A percentile compares a stretch with the other conserved stretches of the same genome.
phyloP scores from a whole-genome alignment of 2,797 vertebrate genomes.

The Malacoraja senta region DNA sequence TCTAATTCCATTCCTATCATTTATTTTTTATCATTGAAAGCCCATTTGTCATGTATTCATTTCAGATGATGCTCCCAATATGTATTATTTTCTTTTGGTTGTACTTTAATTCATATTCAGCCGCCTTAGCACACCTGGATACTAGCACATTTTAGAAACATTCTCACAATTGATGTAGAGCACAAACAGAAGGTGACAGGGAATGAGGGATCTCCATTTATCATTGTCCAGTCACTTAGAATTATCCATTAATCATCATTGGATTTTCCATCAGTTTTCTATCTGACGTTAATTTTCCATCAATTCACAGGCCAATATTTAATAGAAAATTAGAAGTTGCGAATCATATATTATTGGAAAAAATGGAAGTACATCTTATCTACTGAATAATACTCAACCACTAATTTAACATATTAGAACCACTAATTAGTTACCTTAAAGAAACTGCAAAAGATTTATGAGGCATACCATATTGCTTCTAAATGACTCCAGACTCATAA shows the following conservation, averaged over 20 bases:
- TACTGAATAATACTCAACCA: background rate
- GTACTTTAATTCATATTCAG: background rate
- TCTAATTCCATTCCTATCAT: background rate
- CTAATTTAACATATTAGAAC: background rate
- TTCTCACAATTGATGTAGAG: too few relatives aligned
- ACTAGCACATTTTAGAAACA: background rate
- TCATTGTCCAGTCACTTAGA: background rate
- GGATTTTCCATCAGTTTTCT: background rate
- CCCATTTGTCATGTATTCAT: background rate
- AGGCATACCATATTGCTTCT: background rate
- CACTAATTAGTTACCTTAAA: background rate
- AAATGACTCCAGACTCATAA: background rate
- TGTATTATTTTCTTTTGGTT: background rate
- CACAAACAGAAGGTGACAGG: background rate
- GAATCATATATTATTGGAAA: background rate
- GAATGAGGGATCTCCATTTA: background rate
- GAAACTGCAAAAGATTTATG: background rate
- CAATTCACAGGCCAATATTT: background rate
- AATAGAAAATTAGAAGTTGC: background rate
- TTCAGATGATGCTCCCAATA: background rate
- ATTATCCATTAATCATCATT: background rate
- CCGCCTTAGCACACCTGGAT: background rate
- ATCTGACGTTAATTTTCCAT: background rate
- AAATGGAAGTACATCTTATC: background rate
- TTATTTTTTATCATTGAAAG: background rate